These are phyloP conservation scores for Coecobrya sp. DNA, from an alignment of 2,888 invertebrate genomes.

Conservation along the genomic window DNA sequence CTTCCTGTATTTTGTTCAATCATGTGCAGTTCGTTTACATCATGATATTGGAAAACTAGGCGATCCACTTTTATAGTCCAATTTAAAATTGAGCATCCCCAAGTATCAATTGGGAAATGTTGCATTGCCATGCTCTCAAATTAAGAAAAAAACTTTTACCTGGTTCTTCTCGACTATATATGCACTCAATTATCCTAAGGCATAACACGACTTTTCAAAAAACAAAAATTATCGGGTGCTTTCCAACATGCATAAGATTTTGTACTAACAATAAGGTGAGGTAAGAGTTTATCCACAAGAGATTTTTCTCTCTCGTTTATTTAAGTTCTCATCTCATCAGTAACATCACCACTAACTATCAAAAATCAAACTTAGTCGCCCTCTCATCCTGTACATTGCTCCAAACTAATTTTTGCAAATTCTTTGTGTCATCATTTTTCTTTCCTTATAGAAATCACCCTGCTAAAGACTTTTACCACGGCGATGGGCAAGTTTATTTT, in stretches of 20 bases:
- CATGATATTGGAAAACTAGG: neutral
- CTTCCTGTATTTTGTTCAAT: no score
- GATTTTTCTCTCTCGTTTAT: conserved; percentile 7
- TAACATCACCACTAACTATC: neutral
- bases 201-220: conserved; percentile 62
- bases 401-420: neutral
- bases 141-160: neutral
- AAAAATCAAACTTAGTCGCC: conserved; percentile 20
- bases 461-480: neutral
- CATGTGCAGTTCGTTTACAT: no score
- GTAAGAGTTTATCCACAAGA: neutral
- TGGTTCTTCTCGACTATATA: neutral
- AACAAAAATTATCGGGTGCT: conserved; percentile 29
- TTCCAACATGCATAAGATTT: neutral
- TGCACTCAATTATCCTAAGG: conserved; percentile 62
- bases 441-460: conserved; percentile 1
- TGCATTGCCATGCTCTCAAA: neutral
- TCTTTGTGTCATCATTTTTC: conserved; percentile 34
- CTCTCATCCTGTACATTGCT: neutral
- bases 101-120: neutral
- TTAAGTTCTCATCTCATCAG: conserved; percentile 33
- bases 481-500: conserved; percentile 11
- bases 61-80: neutral
- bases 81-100: neutral
- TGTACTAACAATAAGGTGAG: neutral